Conservation (phyloP, 2,797 vertebrate genomes). For the Sebastes nivosus region DNA sequence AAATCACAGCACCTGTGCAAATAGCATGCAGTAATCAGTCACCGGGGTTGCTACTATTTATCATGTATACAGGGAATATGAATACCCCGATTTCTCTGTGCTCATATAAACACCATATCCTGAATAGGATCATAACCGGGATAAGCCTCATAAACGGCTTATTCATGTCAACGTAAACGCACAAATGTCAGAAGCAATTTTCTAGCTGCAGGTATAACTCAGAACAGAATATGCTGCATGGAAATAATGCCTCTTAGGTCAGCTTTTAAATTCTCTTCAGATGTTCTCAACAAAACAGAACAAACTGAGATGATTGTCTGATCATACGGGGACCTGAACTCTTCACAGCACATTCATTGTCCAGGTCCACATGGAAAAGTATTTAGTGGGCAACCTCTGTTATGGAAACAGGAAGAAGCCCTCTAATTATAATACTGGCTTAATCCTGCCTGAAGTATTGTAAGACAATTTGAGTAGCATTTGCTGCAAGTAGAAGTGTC, state of each 20-base stretch:
- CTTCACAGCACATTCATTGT: not conserved
- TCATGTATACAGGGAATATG: not conserved
- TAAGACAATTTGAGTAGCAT: conserved; percentile 1
- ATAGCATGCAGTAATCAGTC: not conserved
- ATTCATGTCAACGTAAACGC: not conserved
- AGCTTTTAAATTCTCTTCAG: not conserved
- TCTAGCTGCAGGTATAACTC: not conserved
- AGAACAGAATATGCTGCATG: not conserved
- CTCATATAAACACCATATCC: not conserved
- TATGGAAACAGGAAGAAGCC: not conserved
- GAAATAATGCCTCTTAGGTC: not conserved
- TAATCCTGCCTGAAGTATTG: conserved; percentile 23
- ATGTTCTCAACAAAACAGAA: not conserved
- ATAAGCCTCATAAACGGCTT: not conserved
- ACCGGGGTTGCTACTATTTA: not conserved
- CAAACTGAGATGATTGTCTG: not conserved
- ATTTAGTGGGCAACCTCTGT: not conserved
- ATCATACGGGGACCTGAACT: not conserved
- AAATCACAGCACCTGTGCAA: not conserved
- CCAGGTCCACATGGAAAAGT: not conserved
- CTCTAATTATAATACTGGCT: conserved; percentile 20
- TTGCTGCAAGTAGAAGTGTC: conserved; percentile 10
- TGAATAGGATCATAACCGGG: not conserved
- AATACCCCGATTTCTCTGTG: not conserved
- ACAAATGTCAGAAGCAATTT: conserved; percentile 10